A percentile compares a stretch with the other conserved stretches of the same genome.
phyloP scores from a whole-genome alignment of 2,797 vertebrate genomes.

The Cottoperca gobio region DNA sequence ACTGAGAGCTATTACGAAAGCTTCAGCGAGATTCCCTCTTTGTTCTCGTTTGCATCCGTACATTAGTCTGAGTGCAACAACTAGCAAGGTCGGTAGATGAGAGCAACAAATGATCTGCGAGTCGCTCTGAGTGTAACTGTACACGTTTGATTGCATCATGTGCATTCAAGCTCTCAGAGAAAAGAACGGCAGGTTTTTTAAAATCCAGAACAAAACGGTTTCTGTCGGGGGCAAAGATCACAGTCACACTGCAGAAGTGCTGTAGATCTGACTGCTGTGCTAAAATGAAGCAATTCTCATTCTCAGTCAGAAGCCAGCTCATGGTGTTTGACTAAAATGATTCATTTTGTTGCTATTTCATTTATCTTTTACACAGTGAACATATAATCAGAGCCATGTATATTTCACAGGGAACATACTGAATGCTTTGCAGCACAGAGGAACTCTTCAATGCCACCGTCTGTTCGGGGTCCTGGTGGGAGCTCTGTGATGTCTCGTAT shows the following conservation, averaged over 20 bases:
- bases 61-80: constrained; percentile 27
- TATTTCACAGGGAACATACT: constrained; percentile 32
- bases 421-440: not conserved
- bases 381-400: constrained; percentile 19
- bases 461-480: not conserved
- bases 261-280: not conserved
- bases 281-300: constrained; percentile 7
- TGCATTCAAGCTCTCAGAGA: not conserved
- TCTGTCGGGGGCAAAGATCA: not conserved
- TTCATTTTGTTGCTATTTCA: constrained; percentile 31
- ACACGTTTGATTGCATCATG: not conserved
- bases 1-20: constrained; percentile 20
- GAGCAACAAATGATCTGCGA: constrained; percentile 14
- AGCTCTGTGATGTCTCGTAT: not conserved
- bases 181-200: too few relatives aligned
- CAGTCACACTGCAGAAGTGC: not conserved
- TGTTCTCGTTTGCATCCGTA: constrained; percentile 28
- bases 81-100: constrained; percentile 11
- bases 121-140: constrained; percentile 6
- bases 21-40: constrained; percentile 15
- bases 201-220: constrained; percentile 11
- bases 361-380: constrained; percentile 20
- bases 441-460: constrained; percentile 8
- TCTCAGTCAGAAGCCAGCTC: not conserved
- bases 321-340: constrained; percentile 29